Conservation (phyloP, 2,113 vertebrate species). For the Oreochromis aureus region DNA sequence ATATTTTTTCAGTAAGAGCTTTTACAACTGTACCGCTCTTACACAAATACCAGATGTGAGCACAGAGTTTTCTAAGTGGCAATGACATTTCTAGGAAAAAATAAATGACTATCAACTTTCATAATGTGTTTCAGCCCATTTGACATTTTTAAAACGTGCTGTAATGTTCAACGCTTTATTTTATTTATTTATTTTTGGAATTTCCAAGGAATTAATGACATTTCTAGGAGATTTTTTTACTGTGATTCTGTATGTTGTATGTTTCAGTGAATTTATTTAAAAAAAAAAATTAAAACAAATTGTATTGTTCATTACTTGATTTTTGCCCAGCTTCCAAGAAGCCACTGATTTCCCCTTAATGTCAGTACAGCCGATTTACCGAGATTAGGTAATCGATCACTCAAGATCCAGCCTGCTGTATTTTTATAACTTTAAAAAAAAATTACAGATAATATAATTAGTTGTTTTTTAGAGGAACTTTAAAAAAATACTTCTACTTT, state of each 20-base stretch:
- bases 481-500: too few species aligned
- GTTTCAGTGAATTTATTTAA: background rate
- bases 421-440: rapidly evolving
- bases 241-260: background rate
- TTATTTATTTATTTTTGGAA: background rate
- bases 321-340: background rate
- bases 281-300: background rate
- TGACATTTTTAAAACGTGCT: background rate
- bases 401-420: background rate
- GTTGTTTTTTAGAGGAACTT: background rate
- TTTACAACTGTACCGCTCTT: background rate
- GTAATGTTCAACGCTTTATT: background rate
- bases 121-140: background rate
- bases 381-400: background rate
- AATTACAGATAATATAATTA: background rate
- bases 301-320: background rate
- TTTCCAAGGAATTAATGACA: background rate
- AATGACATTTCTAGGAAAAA: background rate
- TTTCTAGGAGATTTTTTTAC: background rate
- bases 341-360: background rate
- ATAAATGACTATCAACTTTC: background rate
- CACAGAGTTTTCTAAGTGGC: background rate
- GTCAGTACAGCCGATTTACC: background rate
- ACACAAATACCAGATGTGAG: background rate
- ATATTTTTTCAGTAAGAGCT: background rate